A percentile compares a stretch with the other conserved stretches of the same genome.
Conservation (phyloP, 1,140 invertebrate species). For the Trissolcus basalis region DNA sequence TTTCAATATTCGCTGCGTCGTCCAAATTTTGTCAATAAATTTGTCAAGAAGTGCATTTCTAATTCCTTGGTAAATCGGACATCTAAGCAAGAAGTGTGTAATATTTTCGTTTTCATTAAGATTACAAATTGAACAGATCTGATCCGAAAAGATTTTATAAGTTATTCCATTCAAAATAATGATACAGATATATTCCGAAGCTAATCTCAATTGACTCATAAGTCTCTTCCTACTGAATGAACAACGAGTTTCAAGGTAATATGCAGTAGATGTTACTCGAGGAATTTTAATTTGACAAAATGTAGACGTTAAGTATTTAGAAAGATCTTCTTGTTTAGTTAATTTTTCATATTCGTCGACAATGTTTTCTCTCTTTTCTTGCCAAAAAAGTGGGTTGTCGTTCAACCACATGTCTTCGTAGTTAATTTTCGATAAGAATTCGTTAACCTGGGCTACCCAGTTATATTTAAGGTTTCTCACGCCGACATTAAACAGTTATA, state of each 20-base stretch:
- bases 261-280: neutral
- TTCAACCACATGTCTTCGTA: neutral
- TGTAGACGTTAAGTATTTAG: neutral
- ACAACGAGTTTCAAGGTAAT: neutral
- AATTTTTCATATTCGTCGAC: neutral
- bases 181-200: neutral
- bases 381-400: neutral
- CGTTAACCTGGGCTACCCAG: neutral
- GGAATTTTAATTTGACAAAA: conserved; percentile 6
- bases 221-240: neutral
- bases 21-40: neutral
- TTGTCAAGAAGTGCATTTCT: neutral
- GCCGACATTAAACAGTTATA: neutral
- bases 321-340: neutral
- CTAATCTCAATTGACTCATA: neutral
- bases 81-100: neutral
- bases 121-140: neutral
- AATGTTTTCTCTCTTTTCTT: neutral
- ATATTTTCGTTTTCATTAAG: conserved; percentile 5
- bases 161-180: neutral
- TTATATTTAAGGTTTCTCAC: neutral
- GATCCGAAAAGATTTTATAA: conserved; percentile 1
- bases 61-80: neutral
- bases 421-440: neutral
- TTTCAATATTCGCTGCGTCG: neutral